Percentiles rank a stretch among this genome's conserved stretches.
phyloP scores from a whole-genome alignment of 2,797 vertebrate species.

The Enteromius unitaeniatus region DNA sequence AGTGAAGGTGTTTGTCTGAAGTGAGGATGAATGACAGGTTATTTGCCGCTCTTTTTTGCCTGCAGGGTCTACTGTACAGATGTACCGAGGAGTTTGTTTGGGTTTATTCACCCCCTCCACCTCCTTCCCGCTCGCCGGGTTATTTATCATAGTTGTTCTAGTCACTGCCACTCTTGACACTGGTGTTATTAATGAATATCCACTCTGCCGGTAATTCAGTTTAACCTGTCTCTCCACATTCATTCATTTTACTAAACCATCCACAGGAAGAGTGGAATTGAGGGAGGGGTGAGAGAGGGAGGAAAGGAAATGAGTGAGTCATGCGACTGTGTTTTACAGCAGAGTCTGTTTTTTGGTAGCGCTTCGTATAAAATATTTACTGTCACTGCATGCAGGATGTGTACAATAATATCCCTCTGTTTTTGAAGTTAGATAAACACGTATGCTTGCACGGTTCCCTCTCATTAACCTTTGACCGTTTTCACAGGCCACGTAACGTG shows the following conservation, averaged over 20 bases:
- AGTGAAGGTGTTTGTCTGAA: slow-evolving; percentile 36
- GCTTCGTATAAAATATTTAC: slow-evolving; percentile 21
- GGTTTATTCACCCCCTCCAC: slow-evolving; percentile 8
- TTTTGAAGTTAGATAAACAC: neutral
- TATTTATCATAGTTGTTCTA: slow-evolving; percentile 64
- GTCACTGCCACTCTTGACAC: slow-evolving; percentile 56
- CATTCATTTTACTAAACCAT: slow-evolving; percentile 50
- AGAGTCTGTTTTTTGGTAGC: slow-evolving; percentile 1
- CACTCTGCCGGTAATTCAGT: slow-evolving; percentile 56
- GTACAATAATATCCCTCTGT: neutral
- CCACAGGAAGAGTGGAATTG: slow-evolving; percentile 30
- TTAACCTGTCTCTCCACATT: slow-evolving; percentile 46
- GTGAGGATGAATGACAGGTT: slow-evolving; percentile 24
- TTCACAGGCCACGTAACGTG: slow-evolving; percentile 79
- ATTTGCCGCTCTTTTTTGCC: neutral
- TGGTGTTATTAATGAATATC: slow-evolving; percentile 60
- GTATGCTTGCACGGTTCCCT: neutral
- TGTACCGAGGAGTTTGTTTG: slow-evolving; percentile 46
- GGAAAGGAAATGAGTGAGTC: slow-evolving; percentile 1
- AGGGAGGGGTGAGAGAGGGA: neutral
- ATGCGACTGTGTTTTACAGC: slow-evolving; percentile 16
- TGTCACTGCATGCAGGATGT: neutral
- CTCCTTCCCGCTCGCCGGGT: slow-evolving; percentile 28
- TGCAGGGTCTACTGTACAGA: slow-evolving; percentile 35
- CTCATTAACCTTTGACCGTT: neutral